These are phyloP conservation scores for Coracopsis vasa DNA, from an alignment of 2,113 vertebrate genomes.

Conservation along the genomic window DNA sequence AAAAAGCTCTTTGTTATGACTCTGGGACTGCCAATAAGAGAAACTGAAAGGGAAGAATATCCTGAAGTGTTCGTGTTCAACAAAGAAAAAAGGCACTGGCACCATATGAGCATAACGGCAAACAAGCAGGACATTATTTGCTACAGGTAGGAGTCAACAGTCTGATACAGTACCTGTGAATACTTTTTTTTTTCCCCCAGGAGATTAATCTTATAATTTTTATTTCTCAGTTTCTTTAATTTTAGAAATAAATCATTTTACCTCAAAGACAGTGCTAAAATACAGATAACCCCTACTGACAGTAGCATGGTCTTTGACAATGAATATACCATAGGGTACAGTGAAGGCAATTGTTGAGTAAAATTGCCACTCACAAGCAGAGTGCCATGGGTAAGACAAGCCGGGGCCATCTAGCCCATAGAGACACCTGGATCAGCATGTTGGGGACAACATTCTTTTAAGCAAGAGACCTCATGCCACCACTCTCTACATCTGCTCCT, in stretches of 20 bases:
- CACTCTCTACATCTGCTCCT: fast-evolving
- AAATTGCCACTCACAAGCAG: background rate
- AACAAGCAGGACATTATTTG: background rate
- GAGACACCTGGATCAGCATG: background rate
- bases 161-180: background rate
- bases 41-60: background rate
- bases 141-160: background rate
- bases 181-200: background rate
- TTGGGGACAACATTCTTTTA: background rate
- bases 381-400: fast-evolving
- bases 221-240: background rate
- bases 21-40: background rate
- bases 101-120: fast-evolving
- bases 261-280: background rate
- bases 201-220: background rate
- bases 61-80: background rate
- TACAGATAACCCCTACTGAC: background rate
- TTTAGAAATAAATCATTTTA: background rate
- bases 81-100: background rate
- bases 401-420: background rate
- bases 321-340: background rate
- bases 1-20: background rate
- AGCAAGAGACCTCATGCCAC: background rate
- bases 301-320: background rate
- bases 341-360: background rate